A percentile compares a stretch with the other conserved stretches of the same genome.
Conservation (phyloP, 2,888 invertebrate genomes). For the Tanypteryx hageni region DNA sequence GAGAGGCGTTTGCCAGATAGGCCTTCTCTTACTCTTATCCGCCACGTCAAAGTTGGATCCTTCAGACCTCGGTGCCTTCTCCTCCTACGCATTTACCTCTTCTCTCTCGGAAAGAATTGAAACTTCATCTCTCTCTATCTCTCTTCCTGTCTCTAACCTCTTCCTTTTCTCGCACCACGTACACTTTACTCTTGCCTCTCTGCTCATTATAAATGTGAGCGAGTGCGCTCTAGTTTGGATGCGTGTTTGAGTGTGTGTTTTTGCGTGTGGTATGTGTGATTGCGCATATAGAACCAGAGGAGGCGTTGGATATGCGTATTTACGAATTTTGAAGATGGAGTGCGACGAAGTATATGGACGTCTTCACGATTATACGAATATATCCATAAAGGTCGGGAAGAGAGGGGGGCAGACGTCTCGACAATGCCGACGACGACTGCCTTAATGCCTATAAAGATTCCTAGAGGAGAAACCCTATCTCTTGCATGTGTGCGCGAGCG, state of each 20-base stretch:
- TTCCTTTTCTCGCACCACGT: background rate
- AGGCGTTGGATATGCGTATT: too few species aligned
- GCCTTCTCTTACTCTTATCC: constrained; percentile 46
- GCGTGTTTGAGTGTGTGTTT: too few species aligned
- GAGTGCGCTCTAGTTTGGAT: background rate
- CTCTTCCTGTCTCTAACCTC: background rate
- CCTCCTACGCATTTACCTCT: background rate
- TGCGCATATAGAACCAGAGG: too few species aligned
- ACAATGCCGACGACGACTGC: background rate
- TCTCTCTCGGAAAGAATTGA: constrained; percentile 46
- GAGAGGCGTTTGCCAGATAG: constrained; percentile 51
- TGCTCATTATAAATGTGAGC: background rate
- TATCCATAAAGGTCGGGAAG: background rate
- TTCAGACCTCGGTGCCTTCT: constrained; percentile 41
- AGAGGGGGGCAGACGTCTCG: background rate
- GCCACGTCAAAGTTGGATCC: constrained; percentile 59
- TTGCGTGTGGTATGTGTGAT: too few species aligned
- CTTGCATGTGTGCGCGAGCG: background rate
- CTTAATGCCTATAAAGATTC: background rate
- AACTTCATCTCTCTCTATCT: constrained; percentile 39
- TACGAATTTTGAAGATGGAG: background rate
- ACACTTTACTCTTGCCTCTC: background rate
- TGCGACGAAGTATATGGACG: background rate
- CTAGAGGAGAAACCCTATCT: background rate
- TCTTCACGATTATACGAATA: background rate